Conservation (phyloP, 2,888 invertebrate genomes). For the Platerodrilus igneus region DNA sequence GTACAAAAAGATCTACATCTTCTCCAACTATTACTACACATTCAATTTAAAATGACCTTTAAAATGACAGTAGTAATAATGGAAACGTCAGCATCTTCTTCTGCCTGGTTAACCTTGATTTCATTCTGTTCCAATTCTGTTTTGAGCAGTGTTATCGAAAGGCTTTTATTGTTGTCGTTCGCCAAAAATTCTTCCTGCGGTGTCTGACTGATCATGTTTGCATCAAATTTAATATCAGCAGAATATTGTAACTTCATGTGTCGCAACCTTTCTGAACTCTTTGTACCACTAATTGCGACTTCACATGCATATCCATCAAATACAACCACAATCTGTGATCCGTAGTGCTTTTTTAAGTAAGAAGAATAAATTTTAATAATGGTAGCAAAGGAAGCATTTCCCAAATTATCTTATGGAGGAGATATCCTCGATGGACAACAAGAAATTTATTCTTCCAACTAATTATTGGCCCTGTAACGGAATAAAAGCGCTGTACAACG, state of each 20-base stretch:
- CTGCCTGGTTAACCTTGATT: background rate
- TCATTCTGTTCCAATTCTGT: background rate
- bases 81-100: conserved; percentile 1
- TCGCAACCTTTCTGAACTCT: conserved; percentile 20
- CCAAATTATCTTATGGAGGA: too few species aligned
- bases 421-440: too few species aligned
- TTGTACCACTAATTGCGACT: conserved; percentile 18
- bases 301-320: conserved; percentile 20
- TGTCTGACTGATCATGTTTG: too few species aligned
- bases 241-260: too few species aligned
- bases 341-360: conserved; percentile 12
- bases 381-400: conserved; percentile 9
- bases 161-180: conserved; percentile 14
- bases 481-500: too few species aligned
- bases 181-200: conserved; percentile 6
- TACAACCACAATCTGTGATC: conserved; percentile 9
- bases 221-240: too few species aligned
- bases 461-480: too few species aligned
- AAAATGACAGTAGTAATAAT: conserved; percentile 1
- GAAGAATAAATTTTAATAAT: conserved; percentile 13
- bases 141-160: conserved; percentile 9
- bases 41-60: too few species aligned
- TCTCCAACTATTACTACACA: too few species aligned
- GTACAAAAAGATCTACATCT: too few species aligned
- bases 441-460: too few species aligned